These are phyloP conservation scores for Hydractinia symbiolongicarpus DNA, from an alignment of 30 jellyfish, hydroid and myxozoan genomes.

Conservation along the genomic window DNA sequence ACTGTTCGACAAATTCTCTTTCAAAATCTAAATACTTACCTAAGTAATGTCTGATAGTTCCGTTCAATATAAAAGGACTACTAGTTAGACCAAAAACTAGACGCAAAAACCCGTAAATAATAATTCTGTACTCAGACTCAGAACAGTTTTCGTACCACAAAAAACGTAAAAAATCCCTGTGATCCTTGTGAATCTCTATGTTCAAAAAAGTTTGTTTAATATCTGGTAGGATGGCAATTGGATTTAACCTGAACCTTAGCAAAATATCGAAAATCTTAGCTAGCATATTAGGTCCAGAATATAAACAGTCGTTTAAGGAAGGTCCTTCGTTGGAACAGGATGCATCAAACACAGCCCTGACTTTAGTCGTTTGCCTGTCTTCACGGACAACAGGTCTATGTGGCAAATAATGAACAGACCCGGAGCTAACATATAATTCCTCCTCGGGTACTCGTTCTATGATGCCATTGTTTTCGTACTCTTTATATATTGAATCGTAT, in stretches of 20 bases:
- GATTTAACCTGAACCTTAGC: slow-evolving; percentile 33
- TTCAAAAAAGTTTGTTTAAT: slow-evolving; percentile 31
- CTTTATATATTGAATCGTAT: slow-evolving; percentile 4
- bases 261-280: slow-evolving; percentile 28
- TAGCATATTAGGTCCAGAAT: slow-evolving; percentile 26
- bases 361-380: too few species aligned
- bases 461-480: not conserved
- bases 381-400: too few species aligned
- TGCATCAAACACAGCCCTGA: too few species aligned
- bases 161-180: slow-evolving; percentile 38
- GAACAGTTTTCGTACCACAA: slow-evolving; percentile 29
- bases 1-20: too few species aligned
- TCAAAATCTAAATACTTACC: not conserved
- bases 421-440: too few species aligned
- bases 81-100: slow-evolving; percentile 40
- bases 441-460: slow-evolving; percentile 12
- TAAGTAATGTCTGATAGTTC: slow-evolving; percentile 28
- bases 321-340: not conserved
- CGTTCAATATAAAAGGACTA: slow-evolving; percentile 28
- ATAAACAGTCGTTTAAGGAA: not conserved
- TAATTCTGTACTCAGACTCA: too few species aligned
- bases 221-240: slow-evolving; percentile 37
- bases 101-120: slow-evolving; percentile 22
- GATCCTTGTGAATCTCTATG: slow-evolving; percentile 14
- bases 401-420: too few species aligned